Evolutionary conservation across 2,888 invertebrate genomes (phyloP).

Genomic region (Pseudoips prasinana): DNA sequence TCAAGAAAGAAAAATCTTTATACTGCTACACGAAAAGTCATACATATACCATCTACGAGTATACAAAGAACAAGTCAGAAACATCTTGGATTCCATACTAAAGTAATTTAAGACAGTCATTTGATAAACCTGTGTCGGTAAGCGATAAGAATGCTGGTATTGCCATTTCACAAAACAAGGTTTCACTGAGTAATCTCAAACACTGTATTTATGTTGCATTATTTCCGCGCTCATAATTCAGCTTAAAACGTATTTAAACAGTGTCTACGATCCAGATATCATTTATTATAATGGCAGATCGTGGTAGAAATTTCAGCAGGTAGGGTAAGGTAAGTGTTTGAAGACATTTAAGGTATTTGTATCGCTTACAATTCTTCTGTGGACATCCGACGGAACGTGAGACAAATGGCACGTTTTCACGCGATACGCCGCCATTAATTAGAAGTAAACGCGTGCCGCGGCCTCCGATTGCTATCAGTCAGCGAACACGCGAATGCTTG

Average conservation of each 20-base stretch:
- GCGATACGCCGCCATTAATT: slow-evolving; percentile 73
- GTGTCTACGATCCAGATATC: slow-evolving; percentile 55
- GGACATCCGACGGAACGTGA: slow-evolving; percentile 67
- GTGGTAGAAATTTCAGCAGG: slow-evolving; percentile 51
- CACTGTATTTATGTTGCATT: slow-evolving; percentile 22
- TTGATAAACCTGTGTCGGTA: background rate
- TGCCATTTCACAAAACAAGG: slow-evolving; percentile 6
- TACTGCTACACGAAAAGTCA: too few relatives aligned
- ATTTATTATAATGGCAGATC: slow-evolving; percentile 68
- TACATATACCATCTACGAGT: too few relatives aligned
- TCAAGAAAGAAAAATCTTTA: too few relatives aligned
- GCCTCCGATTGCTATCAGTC: slow-evolving; percentile 71
- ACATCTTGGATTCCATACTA: too few relatives aligned
- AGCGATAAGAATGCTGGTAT: background rate
- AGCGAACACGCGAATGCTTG: slow-evolving; percentile 67
- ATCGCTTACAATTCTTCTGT: slow-evolving; percentile 76
- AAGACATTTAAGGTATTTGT: slow-evolving; percentile 74
- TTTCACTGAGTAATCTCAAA: slow-evolving; percentile 14
- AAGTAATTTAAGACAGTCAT: background rate
- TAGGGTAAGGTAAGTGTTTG: slow-evolving; percentile 62
- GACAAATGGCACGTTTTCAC: slow-evolving; percentile 72
- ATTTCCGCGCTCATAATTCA: slow-evolving; percentile 33
- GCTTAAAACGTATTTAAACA: slow-evolving; percentile 41
- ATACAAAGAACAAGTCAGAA: too few relatives aligned
- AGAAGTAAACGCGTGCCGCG: slow-evolving; percentile 61